Evolutionary conservation across 2,113 vertebrate species (phyloP).

Genomic region (Nothobranchius furzeri): DNA sequence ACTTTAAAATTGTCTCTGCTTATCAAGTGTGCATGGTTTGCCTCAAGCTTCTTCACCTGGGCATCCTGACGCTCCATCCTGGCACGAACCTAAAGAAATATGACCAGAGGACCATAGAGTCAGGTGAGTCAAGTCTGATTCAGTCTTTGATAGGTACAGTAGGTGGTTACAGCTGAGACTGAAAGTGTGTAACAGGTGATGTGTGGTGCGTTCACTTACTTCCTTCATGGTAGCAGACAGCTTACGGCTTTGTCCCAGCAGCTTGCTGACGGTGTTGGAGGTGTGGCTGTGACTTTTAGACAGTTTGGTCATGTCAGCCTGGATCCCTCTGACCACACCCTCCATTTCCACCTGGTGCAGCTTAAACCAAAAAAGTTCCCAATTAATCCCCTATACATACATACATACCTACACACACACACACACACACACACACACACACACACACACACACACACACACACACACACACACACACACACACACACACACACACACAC

Average conservation of each 20-base stretch:
- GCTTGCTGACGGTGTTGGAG: constrained; percentile 90
- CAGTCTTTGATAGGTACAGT: too few relatives aligned
- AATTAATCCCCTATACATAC: not conserved
- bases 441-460: too few relatives aligned
- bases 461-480: too few relatives aligned
- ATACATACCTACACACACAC: too few relatives aligned
- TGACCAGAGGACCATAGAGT: not conserved
- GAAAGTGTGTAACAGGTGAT: not conserved
- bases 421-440: too few relatives aligned
- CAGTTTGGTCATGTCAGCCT: constrained; percentile 90
- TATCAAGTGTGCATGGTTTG: constrained; percentile 90
- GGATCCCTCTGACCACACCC: constrained; percentile 88
- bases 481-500: too few relatives aligned
- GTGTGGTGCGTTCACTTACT: constrained; percentile 62
- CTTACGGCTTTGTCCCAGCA: constrained; percentile 95
- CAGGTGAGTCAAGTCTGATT: too few relatives aligned
- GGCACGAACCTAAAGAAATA: constrained; percentile 72
- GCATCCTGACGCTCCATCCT: constrained; percentile 88
- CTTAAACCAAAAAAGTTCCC: constrained; percentile 26
- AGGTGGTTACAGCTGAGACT: too few relatives aligned
- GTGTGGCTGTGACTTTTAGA: constrained; percentile 91
- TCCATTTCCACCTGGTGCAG: constrained; percentile 88
- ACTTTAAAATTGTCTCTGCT: constrained; percentile 93
- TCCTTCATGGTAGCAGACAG: constrained; percentile 92
- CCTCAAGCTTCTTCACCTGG: constrained; percentile 91